Base-by-base conservation (phyloP, 2,888 invertebrate genomes). In the Heterodera filipjevi region DNA sequence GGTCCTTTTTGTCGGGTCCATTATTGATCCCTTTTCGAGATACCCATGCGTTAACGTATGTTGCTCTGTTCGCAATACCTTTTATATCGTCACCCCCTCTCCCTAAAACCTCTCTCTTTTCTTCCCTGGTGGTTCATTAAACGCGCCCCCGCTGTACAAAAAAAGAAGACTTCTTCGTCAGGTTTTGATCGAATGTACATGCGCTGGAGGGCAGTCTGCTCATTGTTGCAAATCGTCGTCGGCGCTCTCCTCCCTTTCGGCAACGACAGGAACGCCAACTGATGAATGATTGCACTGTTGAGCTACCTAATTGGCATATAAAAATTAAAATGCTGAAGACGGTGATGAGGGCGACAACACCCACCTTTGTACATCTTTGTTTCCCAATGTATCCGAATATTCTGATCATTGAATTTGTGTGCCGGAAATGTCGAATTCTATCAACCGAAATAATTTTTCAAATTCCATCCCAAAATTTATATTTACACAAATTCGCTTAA, bases 171-270 rank as follows among this genome's bases (percentile, higher is more conserved):
- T 44, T 33, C 27, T 76, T 76, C 33, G 27, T 71, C 32, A 46
- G 68, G 32, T 5, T 68, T 68, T 68, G 68, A 68, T 68, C 68
- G 73, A 59, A 44, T 44, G 53, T 53, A 33, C 32, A 30, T 8
- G 73, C 73, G 44, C 71, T 71, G 44, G 44, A 71, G 30, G 59
- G 59, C 59, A 70, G 70, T 70, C 27, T 70, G 70, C 70, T 33
- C n/a, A 66, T 66, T 66, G 30, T 66, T 70, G 19, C 22, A 19
- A 32, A 39, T 30, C 70, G 33, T 12, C 70, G 70, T 14, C 22
- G 70, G 70, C 70, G 39, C 10, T 33, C 39, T 8, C 33, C 33
- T 33, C 70, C 19, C 3, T 22, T 10, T 3, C 70, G 70, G 33
- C 70, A n/a, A 30, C 59, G 22, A 6, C 59, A n/a, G 5, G 30